phyloP scores from a whole-genome alignment of 2,113 vertebrate genomes.

The Chamaea fasciata region DNA sequence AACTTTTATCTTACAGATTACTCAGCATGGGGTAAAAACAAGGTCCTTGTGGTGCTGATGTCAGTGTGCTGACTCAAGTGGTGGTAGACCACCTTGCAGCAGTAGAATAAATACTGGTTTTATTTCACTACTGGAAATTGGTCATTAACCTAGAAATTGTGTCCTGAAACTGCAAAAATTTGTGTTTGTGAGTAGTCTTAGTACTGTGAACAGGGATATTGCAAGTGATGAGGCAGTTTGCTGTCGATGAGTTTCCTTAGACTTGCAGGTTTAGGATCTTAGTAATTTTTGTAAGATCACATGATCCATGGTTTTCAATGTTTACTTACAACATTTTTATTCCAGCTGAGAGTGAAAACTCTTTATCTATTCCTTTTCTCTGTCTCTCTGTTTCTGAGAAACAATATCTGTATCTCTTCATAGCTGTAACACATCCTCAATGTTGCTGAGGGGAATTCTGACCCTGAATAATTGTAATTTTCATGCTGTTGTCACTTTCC shows the following conservation, averaged over 20 bases:
- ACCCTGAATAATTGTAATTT: conserved; percentile 13
- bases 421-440: background rate
- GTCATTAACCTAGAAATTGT: background rate
- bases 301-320: background rate
- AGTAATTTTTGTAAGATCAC: background rate
- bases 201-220: background rate
- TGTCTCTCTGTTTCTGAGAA: background rate
- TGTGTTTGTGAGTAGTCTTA: background rate
- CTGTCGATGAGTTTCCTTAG: background rate
- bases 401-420: background rate
- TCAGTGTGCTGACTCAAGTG: background rate
- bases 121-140: background rate
- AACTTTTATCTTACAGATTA: background rate
- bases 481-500: background rate
- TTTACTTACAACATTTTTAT: background rate
- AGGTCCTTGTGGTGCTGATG: background rate
- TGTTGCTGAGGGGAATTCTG: background rate
- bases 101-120: background rate
- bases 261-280: background rate
- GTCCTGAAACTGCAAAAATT: background rate
- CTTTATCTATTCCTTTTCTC: background rate
- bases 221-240: background rate
- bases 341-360: background rate
- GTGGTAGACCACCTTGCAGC: background rate
- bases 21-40: background rate